Evolutionary conservation across 37 sponge, comb jelly and placozoan genomes (phyloP).

Genomic region (Crambe crambe): DNA sequence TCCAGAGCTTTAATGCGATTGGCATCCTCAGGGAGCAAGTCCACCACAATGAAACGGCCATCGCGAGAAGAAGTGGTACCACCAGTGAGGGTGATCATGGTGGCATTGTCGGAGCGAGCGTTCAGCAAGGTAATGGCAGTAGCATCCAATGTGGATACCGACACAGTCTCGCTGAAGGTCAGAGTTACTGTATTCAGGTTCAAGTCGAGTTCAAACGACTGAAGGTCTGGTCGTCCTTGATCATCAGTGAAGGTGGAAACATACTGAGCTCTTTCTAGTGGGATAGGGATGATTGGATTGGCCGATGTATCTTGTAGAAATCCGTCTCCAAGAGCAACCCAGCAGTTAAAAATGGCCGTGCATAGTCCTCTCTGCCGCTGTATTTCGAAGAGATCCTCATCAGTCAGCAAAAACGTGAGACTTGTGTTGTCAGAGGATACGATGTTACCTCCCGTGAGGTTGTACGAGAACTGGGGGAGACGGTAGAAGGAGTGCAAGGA

Average conservation of each 20-base stretch:
- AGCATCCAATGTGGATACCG: conserved; percentile 58
- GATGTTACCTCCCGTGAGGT: conserved; percentile 72
- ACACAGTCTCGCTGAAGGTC: conserved; percentile 81
- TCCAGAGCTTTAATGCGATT: conserved; percentile 65
- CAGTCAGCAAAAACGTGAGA: conserved; percentile 54
- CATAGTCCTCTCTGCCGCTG: conserved; percentile 75
- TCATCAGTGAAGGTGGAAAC: conserved; percentile 66
- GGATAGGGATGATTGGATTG: conserved; percentile 56
- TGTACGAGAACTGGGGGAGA: conserved; percentile 38
- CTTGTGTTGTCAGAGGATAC: conserved; percentile 33
- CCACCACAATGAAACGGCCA: conserved; percentile 52
- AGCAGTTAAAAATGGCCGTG: conserved; percentile 83
- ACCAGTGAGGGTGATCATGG: conserved; percentile 47
- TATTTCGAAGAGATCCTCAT: conserved; percentile 62
- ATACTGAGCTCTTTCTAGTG: conserved; percentile 47
- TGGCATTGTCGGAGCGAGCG: conserved; percentile 29
- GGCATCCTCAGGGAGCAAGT: conserved; percentile 61
- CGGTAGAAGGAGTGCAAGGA: conserved; percentile 87
- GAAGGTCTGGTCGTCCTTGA: conserved; percentile 51
- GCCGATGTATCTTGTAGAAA: conserved; percentile 74
- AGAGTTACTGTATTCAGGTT: conserved; percentile 66
- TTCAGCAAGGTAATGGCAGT: conserved; percentile 58
- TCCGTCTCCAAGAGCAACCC: conserved; percentile 69
- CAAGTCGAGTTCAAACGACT: conserved; percentile 68
- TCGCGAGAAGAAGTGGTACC: conserved; percentile 62